Evolutionary conservation across 2,888 invertebrate species (phyloP), one percentile per base, ranked within the genome.

Genomic region (Drosophila colorata): DNA sequence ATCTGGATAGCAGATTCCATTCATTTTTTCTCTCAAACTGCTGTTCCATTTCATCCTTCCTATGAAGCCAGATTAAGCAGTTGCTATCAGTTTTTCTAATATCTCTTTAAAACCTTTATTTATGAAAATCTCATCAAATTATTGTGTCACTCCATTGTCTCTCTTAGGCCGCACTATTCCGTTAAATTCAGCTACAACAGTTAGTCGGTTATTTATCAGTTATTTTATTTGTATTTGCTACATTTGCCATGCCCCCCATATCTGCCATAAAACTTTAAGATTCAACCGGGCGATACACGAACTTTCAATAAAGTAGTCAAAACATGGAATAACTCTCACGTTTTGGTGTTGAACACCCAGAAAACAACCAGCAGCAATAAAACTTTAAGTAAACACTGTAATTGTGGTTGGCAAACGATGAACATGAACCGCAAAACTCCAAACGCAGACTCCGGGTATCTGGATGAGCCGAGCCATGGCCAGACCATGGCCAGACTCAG

Each of bases 371-470:
- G 41, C 20, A 40, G 51, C 67, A 74, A 69, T 60, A 66, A 61
- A 83, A 73, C 70, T 74, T 67, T 38, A 67, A 72, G 61, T 66
- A 79, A 79, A 69, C 78, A 80, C 44, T 46, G 65, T 60, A 76
- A 76, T 72, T 84, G 80, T 67, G 77, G 75, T 61, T 63, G 60
- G 53, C 55, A 61, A 67, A 48, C 66, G 61, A 57, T 67, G 72
- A 63, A 43, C 58, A 61, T 65, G 77, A 72, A 76, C 87, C 68
- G 53, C 77, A 86, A 53, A 59, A 48, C 46, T 51, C 25, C 38
- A 33, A 46, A 43, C 43, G 31, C 51, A 46, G 80, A 49, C 60
- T 49, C 41, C 41, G n/a, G 56, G 41, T 38, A n/a, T 8, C 9
- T 9, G 44, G 44, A 9, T 40, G 41, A 37, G 16, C 23, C 58